Evolutionary conservation across 2,113 vertebrate genomes (phyloP), one percentile per base, ranked within the genome.

Genomic region (Setophaga coronata): DNA sequence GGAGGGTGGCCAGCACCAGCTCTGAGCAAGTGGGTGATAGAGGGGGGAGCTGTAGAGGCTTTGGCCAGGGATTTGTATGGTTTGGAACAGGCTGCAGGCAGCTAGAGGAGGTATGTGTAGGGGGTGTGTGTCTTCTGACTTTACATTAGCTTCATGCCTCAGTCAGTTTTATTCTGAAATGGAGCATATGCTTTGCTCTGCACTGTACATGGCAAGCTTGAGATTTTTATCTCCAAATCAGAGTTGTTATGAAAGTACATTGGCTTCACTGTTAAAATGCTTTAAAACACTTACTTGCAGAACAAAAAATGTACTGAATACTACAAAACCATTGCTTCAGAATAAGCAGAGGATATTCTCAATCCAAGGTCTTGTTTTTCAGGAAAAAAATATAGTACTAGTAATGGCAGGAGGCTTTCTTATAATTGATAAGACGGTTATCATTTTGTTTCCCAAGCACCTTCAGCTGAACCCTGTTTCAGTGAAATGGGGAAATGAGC

Each of bases 91-190:
- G 60, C 79, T 88, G 79, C 71, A 95, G 64, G 54, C 74, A 83
- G 87, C 45, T 69, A 36, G 82, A 80, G 90, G 78, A 89, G 87
- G 53, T 56, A 2, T 58, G 50, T 66, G 71, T 91, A 71, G 87
- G 71, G 83, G 8, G 18, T 81, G 48, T 69, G 29, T 66, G 54
- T 89, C 73, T 96, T 82, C 87, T 87, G 81, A 78, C 74, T 95
- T 73, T 26, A 15, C 51, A 8, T 87, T 66, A 80, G 64, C 56
- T 92, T 90, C 88, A 65, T 74, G 54, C 36, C 67, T 94, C 79
- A 80, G 51, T 72, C 43, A 42, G 42, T 73, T 96, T 91, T 96
- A 90, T 85, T 97, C 82, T 93, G 93, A 96, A 95, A 82, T n/a
- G 47, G 61, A 90, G 19, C 96, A 92, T 94, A 92, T 96, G 93